Evolutionary conservation across 64 coral and sea anemone species (phyloP), one percentile per base, ranked within the genome.

Genomic region (Hydrozoanthus tunicans): DNA sequence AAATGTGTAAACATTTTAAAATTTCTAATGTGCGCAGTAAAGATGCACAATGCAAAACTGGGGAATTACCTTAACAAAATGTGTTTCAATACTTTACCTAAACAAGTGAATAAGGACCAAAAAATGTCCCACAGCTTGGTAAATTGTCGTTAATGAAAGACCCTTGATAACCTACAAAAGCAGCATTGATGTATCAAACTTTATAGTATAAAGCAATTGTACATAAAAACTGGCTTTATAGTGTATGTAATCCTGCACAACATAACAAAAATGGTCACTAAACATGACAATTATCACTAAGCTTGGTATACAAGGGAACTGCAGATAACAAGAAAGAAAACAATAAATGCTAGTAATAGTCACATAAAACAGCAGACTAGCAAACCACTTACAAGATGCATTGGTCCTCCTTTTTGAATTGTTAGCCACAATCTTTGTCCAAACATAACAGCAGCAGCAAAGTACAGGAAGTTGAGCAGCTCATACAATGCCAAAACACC

Each of bases 361-460:
- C 1, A 7, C 25, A 51, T n/a, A 91, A 55, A 53, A 9, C 3
- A 90, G 20, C 79, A n/a, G 9, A 70, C 23, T 24, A 11, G 15
- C 7, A 51, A 53, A 62, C 51, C 20, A 53, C 69, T 90, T 94
- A 98, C 96, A 79, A 95, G 77, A 66, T 98, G 93, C 96, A 98
- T 98, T 64, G 96, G 96, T 11, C 96, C 96, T 89, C 96, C 96
- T 76, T 98, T 98, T 51, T 93, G 82, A 24, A 98, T 91, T 73
- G 96, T 98, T 55, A 95, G 96, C 96, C 96, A 98, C 4, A 98
- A 84, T 66, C 96, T 92, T 23, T 98, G 96, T 15, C 96, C 96
- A 92, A 95, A 98, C 53, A 95, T 91, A 52, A 95, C 90, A 12
- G 77, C 91, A 68, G 83, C 82, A 53, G 94, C 94, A 95, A 98